A percentile compares a stretch with the other conserved stretches of the same genome.
Conservation (phyloP, 2,888 invertebrate species). For the Buathra laborator region DNA sequence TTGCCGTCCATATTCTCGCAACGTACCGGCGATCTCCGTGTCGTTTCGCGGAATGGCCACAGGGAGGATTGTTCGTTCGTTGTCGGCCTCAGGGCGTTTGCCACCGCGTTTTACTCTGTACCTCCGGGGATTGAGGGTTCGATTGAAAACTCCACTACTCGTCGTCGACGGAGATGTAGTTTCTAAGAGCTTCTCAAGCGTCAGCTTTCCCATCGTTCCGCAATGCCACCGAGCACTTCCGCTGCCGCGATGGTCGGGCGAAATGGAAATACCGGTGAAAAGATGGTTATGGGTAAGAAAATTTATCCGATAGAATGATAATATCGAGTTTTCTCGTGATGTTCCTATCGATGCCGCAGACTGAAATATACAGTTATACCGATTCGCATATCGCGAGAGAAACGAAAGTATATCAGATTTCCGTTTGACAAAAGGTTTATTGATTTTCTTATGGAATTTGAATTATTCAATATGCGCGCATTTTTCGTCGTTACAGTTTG, state of each 20-base stretch:
- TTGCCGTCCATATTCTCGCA: background rate
- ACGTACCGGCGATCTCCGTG: background rate
- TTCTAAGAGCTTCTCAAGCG: conserved; percentile 10
- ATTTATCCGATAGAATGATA: conserved; percentile 29
- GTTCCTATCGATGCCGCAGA: background rate
- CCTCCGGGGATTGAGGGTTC: background rate
- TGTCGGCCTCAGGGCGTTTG: background rate
- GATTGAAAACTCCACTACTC: conserved; percentile 30
- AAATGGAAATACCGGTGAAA: conserved; percentile 28
- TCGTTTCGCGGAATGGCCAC: conserved; percentile 18
- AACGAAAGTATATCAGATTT: background rate
- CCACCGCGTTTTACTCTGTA: conserved; percentile 3
- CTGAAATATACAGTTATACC: background rate
- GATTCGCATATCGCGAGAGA: background rate
- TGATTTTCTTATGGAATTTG: background rate
- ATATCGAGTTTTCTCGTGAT: conserved; percentile 14
- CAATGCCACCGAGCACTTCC: background rate
- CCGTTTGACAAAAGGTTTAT: background rate
- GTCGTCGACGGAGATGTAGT: background rate
- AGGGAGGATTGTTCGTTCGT: conserved; percentile 15
- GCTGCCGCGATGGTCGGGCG: background rate
- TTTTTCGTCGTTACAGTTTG: background rate
- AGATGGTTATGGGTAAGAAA: background rate
- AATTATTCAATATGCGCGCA: background rate
- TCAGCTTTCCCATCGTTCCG: conserved; percentile 14